Evolutionary conservation across 2,888 invertebrate species (phyloP).

Genomic region (Microchrysa polita): DNA sequence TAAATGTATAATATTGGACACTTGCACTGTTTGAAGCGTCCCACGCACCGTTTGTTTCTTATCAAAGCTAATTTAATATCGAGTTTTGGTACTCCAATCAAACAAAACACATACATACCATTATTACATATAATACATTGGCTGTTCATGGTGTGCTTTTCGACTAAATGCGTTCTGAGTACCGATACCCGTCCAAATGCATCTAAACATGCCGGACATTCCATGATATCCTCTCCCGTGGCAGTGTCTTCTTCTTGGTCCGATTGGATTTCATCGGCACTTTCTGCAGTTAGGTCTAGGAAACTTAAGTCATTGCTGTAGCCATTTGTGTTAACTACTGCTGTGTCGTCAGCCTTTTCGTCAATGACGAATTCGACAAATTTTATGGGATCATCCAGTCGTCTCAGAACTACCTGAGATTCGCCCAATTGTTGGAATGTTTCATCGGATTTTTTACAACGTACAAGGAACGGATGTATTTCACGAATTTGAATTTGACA

Average conservation of each 20-base stretch:
- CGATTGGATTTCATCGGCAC: conserved; percentile 25
- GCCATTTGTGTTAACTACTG: not conserved
- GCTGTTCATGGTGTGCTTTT: conserved; percentile 21
- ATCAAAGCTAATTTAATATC: not conserved
- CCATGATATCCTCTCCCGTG: not conserved
- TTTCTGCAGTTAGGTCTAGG: not conserved
- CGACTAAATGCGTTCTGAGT: conserved; percentile 12
- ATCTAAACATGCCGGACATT: conserved; percentile 27
- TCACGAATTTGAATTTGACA: conserved; percentile 3
- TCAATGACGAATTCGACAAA: conserved; percentile 19
- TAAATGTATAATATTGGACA: no score
- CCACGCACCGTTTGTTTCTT: no score
- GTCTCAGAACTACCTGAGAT: conserved; percentile 4
- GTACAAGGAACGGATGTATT: not conserved
- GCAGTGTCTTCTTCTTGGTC: conserved; percentile 2
- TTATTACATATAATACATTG: conserved; percentile 27
- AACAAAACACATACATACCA: conserved; percentile 10
- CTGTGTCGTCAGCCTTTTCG: not conserved
- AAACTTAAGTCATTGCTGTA: not conserved
- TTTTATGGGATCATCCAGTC: conserved; percentile 21
- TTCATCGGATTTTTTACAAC: conserved; percentile 4
- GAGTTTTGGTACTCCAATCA: no score
- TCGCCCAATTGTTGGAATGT: conserved; percentile 22
- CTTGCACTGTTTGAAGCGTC: no score
- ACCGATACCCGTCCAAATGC: conserved; percentile 7